phyloP scores from a whole-genome alignment of 2,113 vertebrate species.

The Perca flavescens region DNA sequence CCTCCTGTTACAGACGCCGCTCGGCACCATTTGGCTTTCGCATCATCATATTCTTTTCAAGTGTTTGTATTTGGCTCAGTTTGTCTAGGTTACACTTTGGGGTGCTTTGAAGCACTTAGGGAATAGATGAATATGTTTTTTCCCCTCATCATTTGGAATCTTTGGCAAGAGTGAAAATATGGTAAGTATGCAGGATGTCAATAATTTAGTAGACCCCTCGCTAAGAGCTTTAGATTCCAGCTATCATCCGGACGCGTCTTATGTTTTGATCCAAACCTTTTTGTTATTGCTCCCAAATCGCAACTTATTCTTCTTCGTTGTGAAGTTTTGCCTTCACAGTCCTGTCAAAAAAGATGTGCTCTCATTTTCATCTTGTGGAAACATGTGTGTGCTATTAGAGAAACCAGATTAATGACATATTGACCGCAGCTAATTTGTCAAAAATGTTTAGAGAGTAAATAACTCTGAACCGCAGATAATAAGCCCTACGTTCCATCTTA shows the following conservation, averaged over 20 bases:
- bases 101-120: conserved; percentile 72
- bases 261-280: conserved; percentile 33
- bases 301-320: conserved; percentile 13
- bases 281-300: conserved; percentile 36
- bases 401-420: conserved; percentile 29
- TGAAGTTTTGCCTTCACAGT: conserved; percentile 1
- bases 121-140: conserved; percentile 68
- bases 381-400: background rate
- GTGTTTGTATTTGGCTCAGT: conserved; percentile 74
- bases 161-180: conserved; percentile 63
- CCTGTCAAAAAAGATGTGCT: background rate
- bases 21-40: conserved; percentile 65
- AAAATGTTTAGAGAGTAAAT: conserved; percentile 50
- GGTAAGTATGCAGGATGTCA: conserved; percentile 59
- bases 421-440: conserved; percentile 49
- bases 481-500: conserved; percentile 42
- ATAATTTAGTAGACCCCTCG: conserved; percentile 66
- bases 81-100: conserved; percentile 68
- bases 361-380: background rate
- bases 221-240: conserved; percentile 47
- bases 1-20: conserved; percentile 63
- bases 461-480: conserved; percentile 50
- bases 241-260: conserved; percentile 39
- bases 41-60: conserved; percentile 66
- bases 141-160: conserved; percentile 64